phyloP scores from a whole-genome alignment of 92 coral and sea anemone genomes.

The Desmophyllum pertusum region DNA sequence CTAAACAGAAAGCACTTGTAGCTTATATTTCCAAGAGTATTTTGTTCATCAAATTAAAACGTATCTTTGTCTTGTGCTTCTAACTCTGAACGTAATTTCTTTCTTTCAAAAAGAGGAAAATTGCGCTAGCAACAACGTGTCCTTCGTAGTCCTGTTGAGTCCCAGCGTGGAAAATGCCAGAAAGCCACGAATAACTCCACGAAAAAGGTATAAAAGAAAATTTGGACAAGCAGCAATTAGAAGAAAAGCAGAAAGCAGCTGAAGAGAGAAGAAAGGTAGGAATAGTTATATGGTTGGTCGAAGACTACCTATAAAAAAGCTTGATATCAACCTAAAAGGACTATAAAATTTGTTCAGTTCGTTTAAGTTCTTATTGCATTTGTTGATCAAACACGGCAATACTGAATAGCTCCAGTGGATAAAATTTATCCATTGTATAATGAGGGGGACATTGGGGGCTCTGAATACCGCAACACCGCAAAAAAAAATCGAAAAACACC shows the following conservation, averaged over 20 bases:
- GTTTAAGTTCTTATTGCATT: too few species aligned
- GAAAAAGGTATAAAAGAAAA: constrained; percentile 76
- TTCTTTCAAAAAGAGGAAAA: not conserved
- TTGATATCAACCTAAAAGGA: too few species aligned
- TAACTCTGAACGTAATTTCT: constrained; percentile 1
- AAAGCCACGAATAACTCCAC: constrained; percentile 86
- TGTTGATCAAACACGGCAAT: too few species aligned
- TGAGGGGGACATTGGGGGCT: too few species aligned
- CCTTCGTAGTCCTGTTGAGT: constrained; percentile 82
- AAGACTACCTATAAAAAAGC: not conserved
- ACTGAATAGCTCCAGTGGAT: too few species aligned
- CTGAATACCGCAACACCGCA: too few species aligned
- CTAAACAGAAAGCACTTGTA: too few species aligned
- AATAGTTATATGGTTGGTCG: not conserved
- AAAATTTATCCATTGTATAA: too few species aligned
- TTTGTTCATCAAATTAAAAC: not conserved
- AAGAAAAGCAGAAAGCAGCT: constrained; percentile 76
- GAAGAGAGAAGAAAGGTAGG: constrained; percentile 84
- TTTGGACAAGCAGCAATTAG: constrained; percentile 68
- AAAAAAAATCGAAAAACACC: too few species aligned
- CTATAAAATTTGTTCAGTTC: too few species aligned
- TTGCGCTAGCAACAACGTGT: constrained; percentile 39
- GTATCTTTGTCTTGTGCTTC: not conserved
- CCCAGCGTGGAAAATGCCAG: constrained; percentile 82
- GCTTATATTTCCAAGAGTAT: too few species aligned